Conservation (phyloP, 2,888 invertebrate species). For the Dasysyrphus tricinctus region DNA sequence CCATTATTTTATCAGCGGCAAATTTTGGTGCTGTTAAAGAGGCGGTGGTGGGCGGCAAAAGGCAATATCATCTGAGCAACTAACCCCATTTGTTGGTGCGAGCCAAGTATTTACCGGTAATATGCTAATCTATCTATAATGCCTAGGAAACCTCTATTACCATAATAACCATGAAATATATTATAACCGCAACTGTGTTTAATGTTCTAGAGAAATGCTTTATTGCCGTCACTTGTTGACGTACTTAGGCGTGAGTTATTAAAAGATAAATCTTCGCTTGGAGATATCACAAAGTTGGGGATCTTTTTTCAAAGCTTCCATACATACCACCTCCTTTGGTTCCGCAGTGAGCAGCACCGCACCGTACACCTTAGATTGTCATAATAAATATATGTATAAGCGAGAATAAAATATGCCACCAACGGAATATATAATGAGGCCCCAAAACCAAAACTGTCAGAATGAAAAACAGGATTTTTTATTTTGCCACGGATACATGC, state of each 20-base stretch:
- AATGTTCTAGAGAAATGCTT: slow-evolving; percentile 70
- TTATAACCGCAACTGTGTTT: slow-evolving; percentile 60
- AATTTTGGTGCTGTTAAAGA: slow-evolving; percentile 13
- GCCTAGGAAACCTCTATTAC: slow-evolving; percentile 52
- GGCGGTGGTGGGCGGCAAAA: too few relatives aligned
- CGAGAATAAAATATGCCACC: slow-evolving; percentile 21
- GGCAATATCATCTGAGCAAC: slow-evolving; percentile 28
- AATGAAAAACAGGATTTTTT: slow-evolving; percentile 26
- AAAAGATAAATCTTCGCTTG: slow-evolving; percentile 66
- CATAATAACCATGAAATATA: slow-evolving; percentile 65
- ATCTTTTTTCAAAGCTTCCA: background rate
- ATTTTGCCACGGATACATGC: slow-evolving; percentile 11
- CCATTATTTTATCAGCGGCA: slow-evolving; percentile 42
- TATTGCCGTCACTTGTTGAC: slow-evolving; percentile 70
- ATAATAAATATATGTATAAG: background rate
- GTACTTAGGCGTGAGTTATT: slow-evolving; percentile 66
- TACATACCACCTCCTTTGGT: background rate
- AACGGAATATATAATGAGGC: slow-evolving; percentile 34
- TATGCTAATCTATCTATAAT: slow-evolving; percentile 67
- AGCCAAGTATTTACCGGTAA: slow-evolving; percentile 62
- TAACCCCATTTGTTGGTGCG: slow-evolving; percentile 64
- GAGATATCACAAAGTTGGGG: slow-evolving; percentile 39
- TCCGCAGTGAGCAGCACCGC: background rate
- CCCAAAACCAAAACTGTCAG: slow-evolving; percentile 21
- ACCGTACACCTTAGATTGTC: background rate